Evolutionary conservation across 2,888 invertebrate species (phyloP).

Genomic region (Camponotus fellah): DNA sequence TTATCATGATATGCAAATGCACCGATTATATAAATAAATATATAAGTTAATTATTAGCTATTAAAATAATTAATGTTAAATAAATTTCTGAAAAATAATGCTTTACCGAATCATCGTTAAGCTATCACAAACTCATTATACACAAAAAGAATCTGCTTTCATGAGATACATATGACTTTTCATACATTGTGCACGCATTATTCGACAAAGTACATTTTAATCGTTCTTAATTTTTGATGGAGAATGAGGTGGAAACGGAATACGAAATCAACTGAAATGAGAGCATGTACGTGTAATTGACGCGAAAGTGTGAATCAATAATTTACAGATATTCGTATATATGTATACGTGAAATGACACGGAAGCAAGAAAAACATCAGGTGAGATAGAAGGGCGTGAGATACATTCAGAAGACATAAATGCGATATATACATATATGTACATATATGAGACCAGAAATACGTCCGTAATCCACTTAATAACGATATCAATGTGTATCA

Average conservation of each 20-base stretch:
- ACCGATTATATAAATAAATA: constrained; percentile 20
- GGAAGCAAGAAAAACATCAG: constrained; percentile 21
- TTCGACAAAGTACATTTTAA: not conserved
- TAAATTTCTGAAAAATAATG: not conserved
- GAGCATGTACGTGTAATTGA: constrained; percentile 36
- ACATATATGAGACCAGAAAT: not conserved
- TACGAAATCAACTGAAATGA: constrained; percentile 32
- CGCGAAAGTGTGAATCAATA: constrained; percentile 43
- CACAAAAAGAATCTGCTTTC: not conserved
- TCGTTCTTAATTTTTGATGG: constrained; percentile 3
- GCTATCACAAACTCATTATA: not conserved
- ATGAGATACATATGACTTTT: not conserved
- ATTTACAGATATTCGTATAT: not conserved
- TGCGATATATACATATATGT: not conserved
- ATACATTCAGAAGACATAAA: constrained; percentile 4
- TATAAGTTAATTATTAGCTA: not conserved
- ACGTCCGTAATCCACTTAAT: constrained; percentile 31
- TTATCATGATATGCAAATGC: not conserved
- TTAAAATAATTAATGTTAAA: not conserved
- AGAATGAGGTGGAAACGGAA: constrained; percentile 30
- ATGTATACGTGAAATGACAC: constrained; percentile 4
- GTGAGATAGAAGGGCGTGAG: constrained; percentile 21
- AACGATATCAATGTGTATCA: constrained; percentile 21
- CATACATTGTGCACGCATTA: not conserved
- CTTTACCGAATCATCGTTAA: not conserved